Conservation (phyloP, 2,888 invertebrate genomes). For the Slavum lentiscoides region DNA sequence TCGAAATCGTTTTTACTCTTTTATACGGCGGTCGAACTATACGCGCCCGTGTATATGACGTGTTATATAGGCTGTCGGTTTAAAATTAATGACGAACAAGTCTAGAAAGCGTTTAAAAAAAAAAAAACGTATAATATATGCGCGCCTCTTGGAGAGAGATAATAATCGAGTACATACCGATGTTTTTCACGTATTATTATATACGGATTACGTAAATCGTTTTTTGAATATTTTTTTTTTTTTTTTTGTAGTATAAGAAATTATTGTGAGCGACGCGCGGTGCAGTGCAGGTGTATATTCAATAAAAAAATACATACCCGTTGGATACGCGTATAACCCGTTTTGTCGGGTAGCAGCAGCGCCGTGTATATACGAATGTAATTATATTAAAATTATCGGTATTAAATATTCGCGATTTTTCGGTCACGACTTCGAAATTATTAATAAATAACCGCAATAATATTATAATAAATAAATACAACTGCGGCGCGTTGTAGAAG, state of each 20-base stretch:
- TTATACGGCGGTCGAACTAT: neutral
- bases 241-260: too few species aligned
- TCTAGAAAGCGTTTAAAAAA: constrained; percentile 3
- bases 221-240: constrained; percentile 1
- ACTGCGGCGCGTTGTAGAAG: too few species aligned
- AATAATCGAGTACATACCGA: too few species aligned
- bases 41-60: neutral
- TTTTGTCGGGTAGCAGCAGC: constrained; percentile 4
- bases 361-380: neutral
- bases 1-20: neutral
- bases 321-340: neutral
- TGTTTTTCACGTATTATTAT: too few species aligned
- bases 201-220: constrained; percentile 1
- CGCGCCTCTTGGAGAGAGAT: too few species aligned
- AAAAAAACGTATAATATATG: too few species aligned
- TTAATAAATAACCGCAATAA: neutral
- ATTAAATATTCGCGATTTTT: neutral
- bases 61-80: neutral
- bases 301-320: neutral
- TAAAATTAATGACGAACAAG: neutral
- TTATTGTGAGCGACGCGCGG: too few species aligned
- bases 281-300: too few species aligned
- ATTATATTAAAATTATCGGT: neutral
- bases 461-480: too few species aligned
- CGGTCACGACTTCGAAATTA: constrained; percentile 3